Evolutionary conservation across 2,888 invertebrate genomes (phyloP).

Genomic region (Protodeltote pygarga): DNA sequence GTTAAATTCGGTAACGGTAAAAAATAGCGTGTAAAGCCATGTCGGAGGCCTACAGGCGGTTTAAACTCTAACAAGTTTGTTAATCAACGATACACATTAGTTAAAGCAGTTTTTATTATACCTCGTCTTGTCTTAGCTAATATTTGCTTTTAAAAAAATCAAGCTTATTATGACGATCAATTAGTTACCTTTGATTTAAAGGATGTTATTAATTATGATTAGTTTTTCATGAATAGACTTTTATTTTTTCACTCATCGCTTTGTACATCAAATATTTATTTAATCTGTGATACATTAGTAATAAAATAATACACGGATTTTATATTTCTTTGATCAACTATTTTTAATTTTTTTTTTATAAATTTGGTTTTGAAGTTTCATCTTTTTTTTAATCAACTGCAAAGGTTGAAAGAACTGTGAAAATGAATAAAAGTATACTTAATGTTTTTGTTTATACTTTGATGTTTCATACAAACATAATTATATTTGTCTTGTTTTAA

Average conservation of each 20-base stretch:
- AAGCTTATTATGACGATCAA: background rate
- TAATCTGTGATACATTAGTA: slow-evolving; percentile 14
- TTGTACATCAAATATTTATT: slow-evolving; percentile 12
- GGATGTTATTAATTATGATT: slow-evolving; percentile 15
- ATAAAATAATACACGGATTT: slow-evolving; percentile 4
- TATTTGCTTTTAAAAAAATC: no score
- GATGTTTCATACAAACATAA: no score
- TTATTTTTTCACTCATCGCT: slow-evolving; percentile 28
- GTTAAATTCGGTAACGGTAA: no score
- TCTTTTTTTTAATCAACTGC: slow-evolving; percentile 19
- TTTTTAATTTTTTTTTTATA: slow-evolving; percentile 10
- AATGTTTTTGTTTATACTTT: slow-evolving; percentile 29
- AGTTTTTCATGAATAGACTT: slow-evolving; percentile 21
- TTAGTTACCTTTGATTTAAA: slow-evolving; percentile 14
- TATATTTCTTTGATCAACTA: slow-evolving; percentile 37
- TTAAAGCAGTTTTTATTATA: no score
- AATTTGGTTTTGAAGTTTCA: no score
- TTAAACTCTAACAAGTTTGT: no score
- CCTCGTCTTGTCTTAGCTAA: no score
- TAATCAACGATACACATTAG: no score
- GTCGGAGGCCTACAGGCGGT: no score
- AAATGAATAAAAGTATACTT: slow-evolving; percentile 20
- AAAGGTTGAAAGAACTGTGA: slow-evolving; percentile 1
- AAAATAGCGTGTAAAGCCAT: no score
- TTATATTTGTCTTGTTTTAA: no score